Conservation (phyloP, 2,797 vertebrate genomes). For the Cheirogaleus major region DNA sequence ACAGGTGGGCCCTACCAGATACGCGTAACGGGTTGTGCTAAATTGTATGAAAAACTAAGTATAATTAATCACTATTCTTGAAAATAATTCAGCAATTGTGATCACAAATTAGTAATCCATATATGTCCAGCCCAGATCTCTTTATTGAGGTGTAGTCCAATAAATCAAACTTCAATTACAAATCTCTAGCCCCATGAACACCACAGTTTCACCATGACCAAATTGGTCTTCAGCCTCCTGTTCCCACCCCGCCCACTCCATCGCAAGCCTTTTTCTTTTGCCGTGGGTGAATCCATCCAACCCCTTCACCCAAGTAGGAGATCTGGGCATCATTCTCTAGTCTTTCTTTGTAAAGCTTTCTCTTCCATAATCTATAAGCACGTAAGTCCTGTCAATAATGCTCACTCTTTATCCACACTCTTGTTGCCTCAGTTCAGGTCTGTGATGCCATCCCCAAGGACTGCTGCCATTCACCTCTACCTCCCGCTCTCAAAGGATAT, state of each 20-base stretch:
- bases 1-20: fast-evolving
- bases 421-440: background rate
- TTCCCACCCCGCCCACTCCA: fast-evolving
- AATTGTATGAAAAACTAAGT: background rate
- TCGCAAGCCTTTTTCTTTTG: background rate
- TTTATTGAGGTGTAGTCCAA: background rate
- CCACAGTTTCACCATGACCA: background rate
- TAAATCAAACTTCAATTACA: background rate
- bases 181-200: no score
- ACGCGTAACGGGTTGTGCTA: background rate
- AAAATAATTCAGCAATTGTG: background rate
- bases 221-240: background rate
- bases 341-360: background rate
- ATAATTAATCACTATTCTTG: background rate
- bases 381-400: fast-evolving
- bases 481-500: background rate
- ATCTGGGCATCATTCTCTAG: background rate
- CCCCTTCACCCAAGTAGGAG: background rate
- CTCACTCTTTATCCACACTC: background rate
- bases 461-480: fast-evolving
- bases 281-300: background rate
- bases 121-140: background rate
- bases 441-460: fast-evolving
- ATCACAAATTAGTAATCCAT: background rate
- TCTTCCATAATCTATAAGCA: background rate